Base-by-base conservation (phyloP, 2,797 vertebrate species). In the Graptemys geographica region DNA sequence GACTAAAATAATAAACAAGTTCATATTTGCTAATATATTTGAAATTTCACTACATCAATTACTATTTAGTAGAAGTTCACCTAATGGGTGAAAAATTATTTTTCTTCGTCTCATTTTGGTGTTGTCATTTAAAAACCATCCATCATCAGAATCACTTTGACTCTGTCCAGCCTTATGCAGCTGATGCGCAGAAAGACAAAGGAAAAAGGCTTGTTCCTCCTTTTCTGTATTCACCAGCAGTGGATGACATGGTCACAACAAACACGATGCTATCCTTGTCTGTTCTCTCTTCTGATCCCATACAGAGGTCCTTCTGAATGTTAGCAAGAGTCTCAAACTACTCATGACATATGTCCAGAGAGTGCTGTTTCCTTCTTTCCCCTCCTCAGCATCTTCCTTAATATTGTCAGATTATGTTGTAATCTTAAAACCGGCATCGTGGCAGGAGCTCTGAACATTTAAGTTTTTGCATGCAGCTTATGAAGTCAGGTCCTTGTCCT, bases 131-230 rank as follows among this genome's bases (percentile, higher is more conserved):
- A 81, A 94, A 76, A 76, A 15, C 27, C 12, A 76, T 47, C 41
- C 72, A 44, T 47, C 65, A 3, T 76, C 41, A 44, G 44, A 27
- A 76, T 47, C 41, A 13, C 13, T 76, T 76, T 76, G 72, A 76
- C 25, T 74, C 19, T 76, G 72, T 13, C 19, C n/a, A 69, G 53
- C 72, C 49, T 93, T 90, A 72, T 90, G 59, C 49, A 88, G 57
- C 87, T 89, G 78, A 89, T 88, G 87, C 94, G 86, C 90, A 93
- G 93, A 94, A 96, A 80, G 87, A 47, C 37, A 88, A 84, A 94
- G 56, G 87, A 96, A 78, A 92, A 81, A 94, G 94, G 90, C 86
- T 93, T 93, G 79, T 41, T 88, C 83, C 88, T 91, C 78, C 86
- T 90, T 95, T 90, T 81, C 84, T 86, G 5, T 86, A 82, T 93